Evolutionary conservation across 2,797 vertebrate genomes (phyloP), one percentile per base, ranked within the genome.

Genomic region (Echiichthys vipera): DNA sequence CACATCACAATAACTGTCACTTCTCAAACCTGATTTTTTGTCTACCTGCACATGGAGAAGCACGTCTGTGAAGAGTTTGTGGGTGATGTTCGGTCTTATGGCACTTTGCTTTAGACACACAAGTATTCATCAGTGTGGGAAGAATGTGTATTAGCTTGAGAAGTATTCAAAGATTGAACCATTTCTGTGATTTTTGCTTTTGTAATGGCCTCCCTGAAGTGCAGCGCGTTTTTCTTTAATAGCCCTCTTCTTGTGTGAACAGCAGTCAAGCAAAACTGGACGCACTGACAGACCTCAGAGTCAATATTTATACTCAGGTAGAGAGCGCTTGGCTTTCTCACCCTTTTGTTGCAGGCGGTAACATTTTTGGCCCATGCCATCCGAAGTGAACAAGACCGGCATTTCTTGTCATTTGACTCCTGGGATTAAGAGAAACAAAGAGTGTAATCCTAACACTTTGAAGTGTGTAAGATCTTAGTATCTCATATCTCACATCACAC

Each of bases 381-480:
- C 13, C 37, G 18, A 69, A 39, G 53, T n/a, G 30, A 83, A 82
- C 66, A 68, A 65, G 81, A 81, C 67, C 27, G 69, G 51, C 69
- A 62, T 63, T 59, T 84, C 78, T 53, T 71, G 84, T 85, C 82
- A 85, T 86, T 45, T 71, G 84, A 86, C 64, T 85, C 79, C 64
- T n/a, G 7, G 78, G 88, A 89, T 90, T 89, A 91, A 67, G 46
- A 58, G 50, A 77, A 71, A 54, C 73, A 89, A 88, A 86, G 73
- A 64, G 75, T 74, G 65, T 83, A 88, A 90, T 87, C 79, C 80
- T 29, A 36, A 87, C 74, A 80, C 89, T 91, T 89, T 92, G 89
- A 90, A 88, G 87, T 84, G 74, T 63, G 25, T 66, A 49, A 78
- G 14, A 78, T 68, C 76, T 36, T 59, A 68, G 70, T 13, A 32